phyloP scores from a whole-genome alignment of 2,797 vertebrate genomes.

The Peromyscus nudipes region DNA sequence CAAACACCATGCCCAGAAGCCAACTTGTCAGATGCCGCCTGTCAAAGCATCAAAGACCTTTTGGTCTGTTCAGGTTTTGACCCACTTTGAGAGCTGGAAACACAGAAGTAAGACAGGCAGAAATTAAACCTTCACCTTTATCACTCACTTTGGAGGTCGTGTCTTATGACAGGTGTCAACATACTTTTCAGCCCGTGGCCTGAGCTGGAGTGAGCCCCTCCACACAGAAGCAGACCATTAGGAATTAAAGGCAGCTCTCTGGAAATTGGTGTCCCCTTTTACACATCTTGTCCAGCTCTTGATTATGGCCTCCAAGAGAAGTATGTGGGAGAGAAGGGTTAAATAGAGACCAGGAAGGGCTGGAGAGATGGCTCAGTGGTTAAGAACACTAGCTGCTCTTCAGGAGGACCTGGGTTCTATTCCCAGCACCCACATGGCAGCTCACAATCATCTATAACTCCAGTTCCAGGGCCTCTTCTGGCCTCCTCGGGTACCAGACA shows the following conservation, averaged over 20 bases:
- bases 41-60: background rate
- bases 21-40: background rate
- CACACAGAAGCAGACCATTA: fast-evolving
- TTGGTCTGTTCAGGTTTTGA: background rate
- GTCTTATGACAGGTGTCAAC: fast-evolving
- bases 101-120: background rate
- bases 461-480: background rate
- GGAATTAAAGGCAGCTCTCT: background rate
- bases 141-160: fast-evolving
- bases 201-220: background rate
- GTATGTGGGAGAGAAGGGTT: background rate
- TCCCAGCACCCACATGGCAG: background rate
- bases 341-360: background rate
- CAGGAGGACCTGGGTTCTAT: background rate
- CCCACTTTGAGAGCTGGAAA: background rate
- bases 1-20: background rate
- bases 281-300: background rate
- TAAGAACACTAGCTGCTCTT: background rate
- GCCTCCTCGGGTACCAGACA: background rate
- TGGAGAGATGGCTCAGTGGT: background rate
- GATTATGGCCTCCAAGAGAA: background rate
- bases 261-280: background rate
- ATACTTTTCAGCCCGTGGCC: fast-evolving
- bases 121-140: background rate
- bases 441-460: background rate